Evolutionary conservation across 2,888 invertebrate genomes (phyloP).

Genomic region (Coelogynopora nodosa): DNA sequence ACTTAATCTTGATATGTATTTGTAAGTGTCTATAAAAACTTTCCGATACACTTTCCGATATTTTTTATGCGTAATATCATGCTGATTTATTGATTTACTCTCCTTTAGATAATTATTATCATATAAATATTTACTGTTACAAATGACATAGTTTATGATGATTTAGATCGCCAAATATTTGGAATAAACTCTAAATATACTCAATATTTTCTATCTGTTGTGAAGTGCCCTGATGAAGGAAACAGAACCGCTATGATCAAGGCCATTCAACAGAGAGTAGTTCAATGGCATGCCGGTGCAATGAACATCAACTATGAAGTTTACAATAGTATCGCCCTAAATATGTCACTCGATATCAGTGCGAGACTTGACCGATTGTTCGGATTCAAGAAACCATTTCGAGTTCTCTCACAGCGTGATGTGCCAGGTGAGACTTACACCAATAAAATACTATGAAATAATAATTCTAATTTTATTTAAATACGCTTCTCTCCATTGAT

Average conservation of each 20-base stretch:
- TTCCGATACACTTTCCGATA: no score
- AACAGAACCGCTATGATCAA: constrained; percentile 47
- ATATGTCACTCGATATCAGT: constrained; percentile 53
- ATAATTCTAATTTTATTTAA: no score
- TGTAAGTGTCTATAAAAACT: no score
- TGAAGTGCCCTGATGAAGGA: constrained; percentile 53
- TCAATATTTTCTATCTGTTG: not conserved
- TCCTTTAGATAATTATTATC: no score
- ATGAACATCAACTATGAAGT: constrained; percentile 59
- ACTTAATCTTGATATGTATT: no score
- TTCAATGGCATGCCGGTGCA: constrained; percentile 58
- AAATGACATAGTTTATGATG: no score
- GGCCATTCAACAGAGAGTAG: constrained; percentile 52
- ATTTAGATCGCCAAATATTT: no score
- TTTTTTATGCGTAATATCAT: no score
- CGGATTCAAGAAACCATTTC: constrained; percentile 50
- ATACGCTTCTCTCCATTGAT: no score
- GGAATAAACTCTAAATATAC: not conserved
- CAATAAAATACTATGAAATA: no score
- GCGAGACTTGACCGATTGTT: constrained; percentile 52
- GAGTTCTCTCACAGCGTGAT: constrained; percentile 56
- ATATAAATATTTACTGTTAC: no score
- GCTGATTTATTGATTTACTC: no score
- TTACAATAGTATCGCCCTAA: constrained; percentile 52
- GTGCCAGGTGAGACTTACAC: constrained; percentile 58